Conservation (phyloP, 2,888 invertebrate species). For the Dryocosmus kuriphilus region DNA sequence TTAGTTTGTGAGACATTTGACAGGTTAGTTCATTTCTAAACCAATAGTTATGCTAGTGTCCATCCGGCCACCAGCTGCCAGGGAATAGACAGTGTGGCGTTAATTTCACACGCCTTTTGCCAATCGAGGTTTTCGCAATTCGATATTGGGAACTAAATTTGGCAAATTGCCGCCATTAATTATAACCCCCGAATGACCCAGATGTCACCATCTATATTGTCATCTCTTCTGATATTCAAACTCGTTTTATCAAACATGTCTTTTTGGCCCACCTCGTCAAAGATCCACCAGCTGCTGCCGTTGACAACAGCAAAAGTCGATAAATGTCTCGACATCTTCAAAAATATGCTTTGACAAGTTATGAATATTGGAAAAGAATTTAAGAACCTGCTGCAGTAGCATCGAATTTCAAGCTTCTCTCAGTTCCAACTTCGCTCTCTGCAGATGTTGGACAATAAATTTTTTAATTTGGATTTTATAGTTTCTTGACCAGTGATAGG, state of each 20-base stretch:
- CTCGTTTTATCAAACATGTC: conserved; percentile 17
- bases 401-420: background rate
- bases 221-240: conserved; percentile 31
- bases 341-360: conserved; percentile 15
- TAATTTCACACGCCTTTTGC: conserved; percentile 32
- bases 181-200: conserved; percentile 53
- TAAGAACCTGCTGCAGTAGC: background rate
- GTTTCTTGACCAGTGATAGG: too few relatives aligned
- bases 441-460: too few relatives aligned
- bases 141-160: conserved; percentile 49
- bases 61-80: conserved; percentile 52
- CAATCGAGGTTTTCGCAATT: conserved; percentile 47
- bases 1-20: conserved; percentile 59
- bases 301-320: background rate
- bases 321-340: conserved; percentile 18
- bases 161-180: conserved; percentile 65
- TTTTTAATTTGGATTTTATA: too few relatives aligned
- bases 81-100: conserved; percentile 43
- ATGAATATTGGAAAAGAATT: conserved; percentile 28
- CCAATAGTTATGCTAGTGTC: conserved; percentile 45
- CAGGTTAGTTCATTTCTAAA: conserved; percentile 62
- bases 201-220: conserved; percentile 38
- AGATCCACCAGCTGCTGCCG: background rate
- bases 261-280: background rate
- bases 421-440: background rate